Evolutionary conservation across 2,113 vertebrate species (phyloP).

Genomic region (Macrotis lagotis): DNA sequence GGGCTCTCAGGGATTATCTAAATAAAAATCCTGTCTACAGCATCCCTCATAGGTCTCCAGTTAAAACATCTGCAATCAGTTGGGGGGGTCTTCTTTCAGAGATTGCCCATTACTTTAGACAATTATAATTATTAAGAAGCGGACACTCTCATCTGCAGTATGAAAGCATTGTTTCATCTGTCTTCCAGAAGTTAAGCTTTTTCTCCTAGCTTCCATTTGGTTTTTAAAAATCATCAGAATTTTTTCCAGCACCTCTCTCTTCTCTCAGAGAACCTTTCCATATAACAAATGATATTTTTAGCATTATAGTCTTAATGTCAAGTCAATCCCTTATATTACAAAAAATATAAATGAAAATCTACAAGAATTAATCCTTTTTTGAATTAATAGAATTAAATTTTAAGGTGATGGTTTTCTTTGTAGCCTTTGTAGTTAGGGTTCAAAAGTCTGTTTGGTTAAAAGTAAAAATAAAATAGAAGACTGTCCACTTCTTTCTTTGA

Average conservation of each 20-base stretch:
- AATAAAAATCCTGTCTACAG: not conserved
- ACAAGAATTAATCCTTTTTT: not conserved
- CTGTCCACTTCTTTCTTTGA: not conserved
- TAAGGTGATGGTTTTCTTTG: not conserved
- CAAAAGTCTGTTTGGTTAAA: not conserved
- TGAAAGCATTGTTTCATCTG: constrained; percentile 10
- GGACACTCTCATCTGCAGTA: not conserved
- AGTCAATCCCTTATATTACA: not conserved
- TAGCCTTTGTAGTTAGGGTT: not conserved
- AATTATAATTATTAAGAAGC: not conserved
- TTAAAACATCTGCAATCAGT: not conserved
- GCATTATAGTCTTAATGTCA: not conserved
- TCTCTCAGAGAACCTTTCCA: too few species aligned
- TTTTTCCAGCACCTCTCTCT: too few species aligned
- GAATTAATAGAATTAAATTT: not conserved
- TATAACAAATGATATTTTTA: too few species aligned
- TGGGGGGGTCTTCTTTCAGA: not conserved
- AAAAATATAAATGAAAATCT: not conserved
- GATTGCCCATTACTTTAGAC: not conserved
- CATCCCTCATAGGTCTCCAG: not conserved
- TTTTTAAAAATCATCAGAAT: too few species aligned
- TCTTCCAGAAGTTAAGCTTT: not conserved
- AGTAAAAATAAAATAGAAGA: not conserved
- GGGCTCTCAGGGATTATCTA: not conserved
- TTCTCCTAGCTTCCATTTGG: not conserved